phyloP scores from a whole-genome alignment of 2,113 vertebrate genomes.

The Puntigrus tetrazona region DNA sequence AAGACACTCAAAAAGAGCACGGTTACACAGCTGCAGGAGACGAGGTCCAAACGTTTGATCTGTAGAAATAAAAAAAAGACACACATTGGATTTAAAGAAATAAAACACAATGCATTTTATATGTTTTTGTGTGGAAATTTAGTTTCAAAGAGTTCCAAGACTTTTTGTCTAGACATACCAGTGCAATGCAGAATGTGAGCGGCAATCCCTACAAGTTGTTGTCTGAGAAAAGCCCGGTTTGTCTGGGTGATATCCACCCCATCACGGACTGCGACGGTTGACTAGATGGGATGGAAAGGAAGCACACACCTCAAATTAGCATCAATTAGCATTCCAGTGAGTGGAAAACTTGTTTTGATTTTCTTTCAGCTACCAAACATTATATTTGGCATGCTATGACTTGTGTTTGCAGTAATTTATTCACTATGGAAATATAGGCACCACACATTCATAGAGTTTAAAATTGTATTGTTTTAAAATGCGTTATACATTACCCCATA shows the following conservation, averaged over 20 bases:
- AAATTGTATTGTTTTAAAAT: neutral
- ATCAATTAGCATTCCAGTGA: neutral
- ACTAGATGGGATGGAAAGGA: conserved; percentile 64
- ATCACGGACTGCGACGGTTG: conserved; percentile 83
- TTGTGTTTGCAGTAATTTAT: neutral
- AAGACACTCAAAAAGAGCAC: conserved; percentile 88
- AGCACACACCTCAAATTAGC: neutral
- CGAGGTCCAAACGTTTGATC: conserved; percentile 84
- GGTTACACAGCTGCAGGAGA: conserved; percentile 88
- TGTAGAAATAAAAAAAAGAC: conserved; percentile 54
- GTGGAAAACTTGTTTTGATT: neutral
- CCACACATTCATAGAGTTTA: neutral
- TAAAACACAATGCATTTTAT: neutral
- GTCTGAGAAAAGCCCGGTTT: conserved; percentile 87
- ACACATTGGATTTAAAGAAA: conserved; percentile 72
- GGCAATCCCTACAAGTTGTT: conserved; percentile 84
- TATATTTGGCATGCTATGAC: neutral
- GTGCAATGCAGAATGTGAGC: conserved; percentile 85
- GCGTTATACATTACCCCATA: neutral
- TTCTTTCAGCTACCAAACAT: neutral
- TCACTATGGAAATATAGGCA: neutral
- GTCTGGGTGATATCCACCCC: conserved; percentile 86
- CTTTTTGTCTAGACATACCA: conserved; percentile 67
- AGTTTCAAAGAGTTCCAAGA: no score
- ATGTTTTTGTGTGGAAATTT: neutral